phyloP scores from a whole-genome alignment of 2,797 vertebrate genomes.

The Enteromius thamalakanensis region DNA sequence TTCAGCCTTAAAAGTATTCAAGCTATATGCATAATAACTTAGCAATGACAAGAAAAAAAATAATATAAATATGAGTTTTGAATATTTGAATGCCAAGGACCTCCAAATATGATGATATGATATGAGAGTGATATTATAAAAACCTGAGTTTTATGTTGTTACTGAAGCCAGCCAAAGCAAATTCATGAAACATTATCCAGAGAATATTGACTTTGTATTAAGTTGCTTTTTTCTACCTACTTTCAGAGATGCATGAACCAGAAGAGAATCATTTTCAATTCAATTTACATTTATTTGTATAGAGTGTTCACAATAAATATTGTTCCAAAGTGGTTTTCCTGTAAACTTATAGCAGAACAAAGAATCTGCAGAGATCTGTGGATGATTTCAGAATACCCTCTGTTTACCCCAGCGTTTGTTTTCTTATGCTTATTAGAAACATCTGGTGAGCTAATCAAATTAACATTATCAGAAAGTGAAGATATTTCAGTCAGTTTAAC shows the following conservation, averaged over 20 bases:
- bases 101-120: background rate
- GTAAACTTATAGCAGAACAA: background rate
- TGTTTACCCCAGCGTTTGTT: background rate
- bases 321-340: background rate
- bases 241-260: slow-evolving; percentile 7
- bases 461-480: background rate
- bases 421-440: background rate
- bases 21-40: background rate
- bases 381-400: background rate
- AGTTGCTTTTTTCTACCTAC: background rate
- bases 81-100: background rate
- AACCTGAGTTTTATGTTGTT: slow-evolving; percentile 10
- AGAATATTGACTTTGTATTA: background rate
- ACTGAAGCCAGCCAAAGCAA: slow-evolving; percentile 5
- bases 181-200: background rate
- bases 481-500: background rate
- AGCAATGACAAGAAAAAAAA: background rate
- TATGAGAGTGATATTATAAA: background rate
- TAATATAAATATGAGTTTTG: background rate
- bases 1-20: background rate
- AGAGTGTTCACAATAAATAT: background rate
- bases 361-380: background rate
- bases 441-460: background rate
- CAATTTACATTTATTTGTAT: background rate
- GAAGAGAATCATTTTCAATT: slow-evolving; percentile 17